Evolutionary conservation across 2,113 vertebrate genomes (phyloP).

Genomic region (Dascyllus trimaculatus): DNA sequence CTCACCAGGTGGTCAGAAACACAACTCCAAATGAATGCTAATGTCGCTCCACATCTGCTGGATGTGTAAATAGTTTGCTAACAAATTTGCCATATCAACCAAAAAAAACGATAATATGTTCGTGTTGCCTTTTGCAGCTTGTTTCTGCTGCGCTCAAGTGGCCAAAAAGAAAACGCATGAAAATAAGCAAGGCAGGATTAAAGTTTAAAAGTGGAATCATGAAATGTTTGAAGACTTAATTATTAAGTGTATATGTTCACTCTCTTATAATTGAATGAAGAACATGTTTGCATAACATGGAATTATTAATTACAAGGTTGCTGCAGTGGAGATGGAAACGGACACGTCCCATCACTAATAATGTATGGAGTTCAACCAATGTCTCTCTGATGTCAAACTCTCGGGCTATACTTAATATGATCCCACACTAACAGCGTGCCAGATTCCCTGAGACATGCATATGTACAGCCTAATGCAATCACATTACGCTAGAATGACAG

Average conservation of each 20-base stretch:
- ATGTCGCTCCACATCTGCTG: constrained; percentile 12
- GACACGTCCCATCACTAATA: constrained; percentile 41
- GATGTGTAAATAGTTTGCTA: constrained; percentile 4
- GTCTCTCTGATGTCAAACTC: constrained; percentile 56
- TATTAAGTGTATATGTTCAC: background rate
- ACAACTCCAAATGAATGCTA: constrained; percentile 18
- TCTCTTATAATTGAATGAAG: background rate
- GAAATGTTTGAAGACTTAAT: background rate
- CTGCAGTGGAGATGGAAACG: constrained; percentile 23
- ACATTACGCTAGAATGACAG: constrained; percentile 66
- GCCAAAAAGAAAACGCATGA: background rate
- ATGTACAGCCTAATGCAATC: constrained; percentile 53
- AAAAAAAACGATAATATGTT: background rate
- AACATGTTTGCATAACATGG: constrained; percentile 18
- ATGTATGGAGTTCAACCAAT: constrained; percentile 43
- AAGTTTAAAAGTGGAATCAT: background rate
- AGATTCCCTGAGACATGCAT: constrained; percentile 61
- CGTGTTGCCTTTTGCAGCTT: background rate
- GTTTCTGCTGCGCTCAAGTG: background rate
- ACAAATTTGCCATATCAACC: background rate
- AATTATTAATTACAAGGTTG: constrained; percentile 11
- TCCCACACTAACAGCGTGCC: constrained; percentile 53
- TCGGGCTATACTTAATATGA: constrained; percentile 51
- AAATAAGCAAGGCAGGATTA: background rate
- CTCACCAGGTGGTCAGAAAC: constrained; percentile 1